Evolutionary conservation across 2,113 vertebrate genomes (phyloP), one percentile per base, ranked within the genome.

Genomic region (Pogona vitticeps): DNA sequence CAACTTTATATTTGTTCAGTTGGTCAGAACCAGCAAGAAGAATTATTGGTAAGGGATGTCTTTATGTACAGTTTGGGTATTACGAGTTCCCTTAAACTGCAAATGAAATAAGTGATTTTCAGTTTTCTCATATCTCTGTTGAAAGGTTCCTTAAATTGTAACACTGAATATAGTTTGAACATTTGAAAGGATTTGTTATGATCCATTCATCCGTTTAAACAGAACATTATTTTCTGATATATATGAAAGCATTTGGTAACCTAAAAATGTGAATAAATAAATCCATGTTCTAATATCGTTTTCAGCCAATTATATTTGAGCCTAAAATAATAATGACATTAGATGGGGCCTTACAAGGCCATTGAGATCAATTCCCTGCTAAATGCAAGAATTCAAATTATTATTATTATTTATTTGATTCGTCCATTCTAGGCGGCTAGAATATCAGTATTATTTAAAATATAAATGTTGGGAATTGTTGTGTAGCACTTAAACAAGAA

Each of bases 1-100:
- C 97, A 99, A 89, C 93, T 99, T 63, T 98, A 98, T 4, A 94
- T 99, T 90, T 99, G 98, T 89, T 96, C 97, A 3, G 95, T 98
- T 92, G 98, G 97, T 75, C 96, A 95, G 12, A 97, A 98, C 83
- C 96, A 97, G 21, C 98, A 98, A 91, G 98, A 99, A 89, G 98
- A 99, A 63, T 94, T 98, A 2, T 94, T 99, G 98, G 98, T 99
- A 95, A 90, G 97, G 91, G 78, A 20, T 46, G 10, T 1, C 28
- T 84, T 86, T 88, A 84, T 82, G 38, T 79, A 61, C 76, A 91
- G 92, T 88, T n/a, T 1, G 26, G 6, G 20, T 58, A 21, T 72
- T 70, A 71, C 4, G 3, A 10, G 23, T 28, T 9, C n/a, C 8
- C 23, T 72, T 72, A 56, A 56, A 83, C 38, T 58, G 52, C 28